These are phyloP conservation scores for Turdus rufiventris DNA, from an alignment of 2,113 vertebrate species.

Conservation along the genomic window DNA sequence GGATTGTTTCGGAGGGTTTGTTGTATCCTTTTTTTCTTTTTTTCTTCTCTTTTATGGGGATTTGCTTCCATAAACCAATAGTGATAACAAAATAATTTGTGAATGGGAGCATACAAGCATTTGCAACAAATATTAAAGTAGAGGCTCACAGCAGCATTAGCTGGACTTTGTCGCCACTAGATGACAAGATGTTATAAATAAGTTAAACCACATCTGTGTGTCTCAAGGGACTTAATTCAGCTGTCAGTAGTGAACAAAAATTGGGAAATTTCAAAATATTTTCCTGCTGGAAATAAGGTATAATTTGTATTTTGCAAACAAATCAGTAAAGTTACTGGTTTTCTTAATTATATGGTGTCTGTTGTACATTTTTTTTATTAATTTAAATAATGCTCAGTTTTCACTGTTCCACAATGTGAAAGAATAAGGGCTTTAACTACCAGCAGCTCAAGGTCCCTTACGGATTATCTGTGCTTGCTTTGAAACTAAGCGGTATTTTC, in stretches of 20 bases:
- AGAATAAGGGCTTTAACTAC: background rate
- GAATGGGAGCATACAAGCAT: conserved; percentile 84
- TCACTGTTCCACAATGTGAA: conserved; percentile 14
- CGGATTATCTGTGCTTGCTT: background rate
- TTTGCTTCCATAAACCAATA: conserved; percentile 86
- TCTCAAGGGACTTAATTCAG: conserved; percentile 98
- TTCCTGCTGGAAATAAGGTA: conserved; percentile 95
- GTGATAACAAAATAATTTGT: conserved; percentile 93
- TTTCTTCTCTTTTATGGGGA: conserved; percentile 76
- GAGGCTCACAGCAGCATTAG: conserved; percentile 98
- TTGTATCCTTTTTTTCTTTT: conserved; percentile 79
- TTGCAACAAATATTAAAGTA: conserved; percentile 87
- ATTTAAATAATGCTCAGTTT: conserved; percentile 44
- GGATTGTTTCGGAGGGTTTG: conserved; percentile 90
- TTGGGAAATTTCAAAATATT: conserved; percentile 87
- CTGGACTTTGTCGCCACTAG: conserved; percentile 99
- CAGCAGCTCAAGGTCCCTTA: background rate
- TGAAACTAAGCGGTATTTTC: background rate
- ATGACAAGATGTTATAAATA: conserved; percentile 95
- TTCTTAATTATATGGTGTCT: conserved; percentile 94
- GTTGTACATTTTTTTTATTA: conserved; percentile 85
- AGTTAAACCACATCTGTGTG: conserved; percentile 96
- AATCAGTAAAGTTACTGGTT: conserved; percentile 99
- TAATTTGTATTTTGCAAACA: conserved; percentile 99
- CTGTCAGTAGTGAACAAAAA: conserved; percentile 94